Base-by-base conservation (phyloP, 2,888 invertebrate genomes). In the Ophraella communa region DNA sequence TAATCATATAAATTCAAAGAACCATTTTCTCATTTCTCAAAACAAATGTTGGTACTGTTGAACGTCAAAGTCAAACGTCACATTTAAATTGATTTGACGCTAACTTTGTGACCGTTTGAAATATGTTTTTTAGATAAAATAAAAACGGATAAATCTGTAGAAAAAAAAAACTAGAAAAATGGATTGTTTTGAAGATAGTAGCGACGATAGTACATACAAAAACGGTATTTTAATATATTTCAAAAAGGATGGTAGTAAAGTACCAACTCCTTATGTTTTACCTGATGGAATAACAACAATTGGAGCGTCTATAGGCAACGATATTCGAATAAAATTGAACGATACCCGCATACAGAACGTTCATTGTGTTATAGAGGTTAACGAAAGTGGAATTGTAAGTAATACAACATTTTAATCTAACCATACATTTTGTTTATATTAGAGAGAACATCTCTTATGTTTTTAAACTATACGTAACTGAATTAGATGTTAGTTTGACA, bases 311-410 rank as follows among this genome's bases (percentile, higher is more conserved):
- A 20, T n/a, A 11, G 49, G 69, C n/a, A 68, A 71, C 7, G 66
- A 73, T 68, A 66, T 76, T 30, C 64, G 76, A 21, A 57, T 76
- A 4, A 74, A 73, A 63, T 23, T 62, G 10, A 11, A 30, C 7
- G 58, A 72, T 59, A 35, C 58, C 8, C 24, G 60, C 10, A 39
- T 73, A 14, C 55, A 69, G 53, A 59, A 55, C 2, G 62, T 67
- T 18, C 73, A 70, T 62, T 73, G 74, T 57, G 21, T 70, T 20
- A 60, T 75, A 49, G 44, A 62, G 20, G 70, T 73, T 1, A 65
- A 67, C 24, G 33, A 66, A 7, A 21, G 63, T 35, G 73, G 75
- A 67, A 60, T 69, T 57, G 75, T 75, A 71, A 69, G 72, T 70
- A 65, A 39, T 65, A n/a, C n/a, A n/a, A n/a, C n/a, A n/a, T n/a